Evolutionary conservation across 2,888 invertebrate species (phyloP).

Genomic region (Steromphala cineraria): DNA sequence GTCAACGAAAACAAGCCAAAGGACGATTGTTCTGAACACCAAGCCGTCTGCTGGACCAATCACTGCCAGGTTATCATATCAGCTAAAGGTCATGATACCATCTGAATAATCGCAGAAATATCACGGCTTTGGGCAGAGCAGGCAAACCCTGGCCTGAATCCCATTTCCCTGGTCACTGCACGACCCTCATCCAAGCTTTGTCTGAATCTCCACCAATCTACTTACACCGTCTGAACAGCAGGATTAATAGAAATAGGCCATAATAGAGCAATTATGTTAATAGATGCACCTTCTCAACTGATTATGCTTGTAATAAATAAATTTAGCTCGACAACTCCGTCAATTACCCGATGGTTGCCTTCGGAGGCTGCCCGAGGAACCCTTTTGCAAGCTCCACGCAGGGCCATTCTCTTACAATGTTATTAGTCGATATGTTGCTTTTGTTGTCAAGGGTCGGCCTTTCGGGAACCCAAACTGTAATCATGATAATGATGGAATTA

Average conservation of each 20-base stretch:
- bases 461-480: conserved; percentile 1
- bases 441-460: neutral
- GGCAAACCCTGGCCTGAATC: no score
- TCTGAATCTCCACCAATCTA: neutral
- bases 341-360: conserved; percentile 1
- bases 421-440: neutral
- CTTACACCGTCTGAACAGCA: neutral
- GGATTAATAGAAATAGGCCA: conserved; percentile 1
- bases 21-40: no score
- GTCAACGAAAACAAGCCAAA: no score
- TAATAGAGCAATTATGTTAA: conserved; percentile 22
- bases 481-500: conserved; percentile 23
- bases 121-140: no score
- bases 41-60: no score
- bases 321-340: conserved; percentile 23
- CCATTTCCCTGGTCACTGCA: no score
- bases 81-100: no score
- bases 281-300: neutral
- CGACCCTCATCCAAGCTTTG: neutral
- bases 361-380: neutral
- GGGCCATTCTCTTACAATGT: neutral
- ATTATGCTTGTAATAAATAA: conserved; percentile 23
- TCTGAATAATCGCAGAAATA: no score
- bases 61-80: no score
- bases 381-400: neutral